These are phyloP conservation scores for Nycticebus coucang DNA, from an alignment of 2,113 vertebrate species.

Conservation along the genomic window DNA sequence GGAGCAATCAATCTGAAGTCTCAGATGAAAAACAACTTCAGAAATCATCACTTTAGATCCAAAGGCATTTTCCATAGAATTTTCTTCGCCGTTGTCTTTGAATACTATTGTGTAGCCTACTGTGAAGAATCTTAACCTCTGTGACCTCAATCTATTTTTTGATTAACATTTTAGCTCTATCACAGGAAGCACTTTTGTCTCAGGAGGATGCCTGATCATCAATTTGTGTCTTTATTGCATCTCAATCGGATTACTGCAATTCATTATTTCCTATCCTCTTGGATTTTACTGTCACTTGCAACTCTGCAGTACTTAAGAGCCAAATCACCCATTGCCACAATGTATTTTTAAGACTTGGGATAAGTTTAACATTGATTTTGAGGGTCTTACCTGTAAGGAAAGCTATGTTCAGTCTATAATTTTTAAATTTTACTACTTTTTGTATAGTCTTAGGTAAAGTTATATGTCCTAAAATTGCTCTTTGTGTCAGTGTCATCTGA, in stretches of 20 bases:
- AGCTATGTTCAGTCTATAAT: neutral
- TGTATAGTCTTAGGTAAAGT: neutral
- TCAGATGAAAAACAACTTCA: constrained; percentile 40
- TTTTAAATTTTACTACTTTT: neutral
- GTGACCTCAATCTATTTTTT: constrained; percentile 51
- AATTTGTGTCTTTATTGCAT: constrained; percentile 59
- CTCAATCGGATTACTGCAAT: constrained; percentile 34
- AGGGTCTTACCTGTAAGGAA: neutral
- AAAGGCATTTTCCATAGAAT: constrained; percentile 2
- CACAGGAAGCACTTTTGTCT: constrained; percentile 26
- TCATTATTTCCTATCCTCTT: constrained; percentile 51
- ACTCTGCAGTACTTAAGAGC: constrained; percentile 2
- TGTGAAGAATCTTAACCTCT: constrained; percentile 35
- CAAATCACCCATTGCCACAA: neutral
- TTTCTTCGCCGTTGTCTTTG: constrained; percentile 44
- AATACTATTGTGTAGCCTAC: constrained; percentile 23
- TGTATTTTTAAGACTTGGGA: neutral
- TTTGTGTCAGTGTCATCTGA: neutral
- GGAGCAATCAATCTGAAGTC: constrained; percentile 38
- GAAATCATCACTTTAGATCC: constrained; percentile 7
- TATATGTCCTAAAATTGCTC: neutral
- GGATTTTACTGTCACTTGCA: constrained; percentile 45
- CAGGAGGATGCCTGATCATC: constrained; percentile 45
- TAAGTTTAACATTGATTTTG: constrained; percentile 20
- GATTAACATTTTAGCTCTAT: constrained; percentile 63